Evolutionary conservation across 2,113 vertebrate genomes (phyloP).

Genomic region (Elephantulus edwardii): DNA sequence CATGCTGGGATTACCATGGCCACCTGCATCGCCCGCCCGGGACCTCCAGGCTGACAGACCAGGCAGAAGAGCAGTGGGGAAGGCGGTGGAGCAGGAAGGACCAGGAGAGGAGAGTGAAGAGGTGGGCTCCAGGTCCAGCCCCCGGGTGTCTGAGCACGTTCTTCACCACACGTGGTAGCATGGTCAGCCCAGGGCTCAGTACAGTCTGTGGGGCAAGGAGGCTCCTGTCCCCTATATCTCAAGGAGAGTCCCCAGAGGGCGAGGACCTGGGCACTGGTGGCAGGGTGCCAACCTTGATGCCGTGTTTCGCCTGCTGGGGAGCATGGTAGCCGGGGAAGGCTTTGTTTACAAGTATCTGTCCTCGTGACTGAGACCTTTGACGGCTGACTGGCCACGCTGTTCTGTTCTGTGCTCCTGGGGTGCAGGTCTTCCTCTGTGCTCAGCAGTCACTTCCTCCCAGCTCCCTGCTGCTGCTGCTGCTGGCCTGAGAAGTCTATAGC

Average conservation of each 20-base stretch:
- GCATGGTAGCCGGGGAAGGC: neutral
- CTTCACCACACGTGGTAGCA: neutral
- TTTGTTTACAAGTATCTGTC: neutral
- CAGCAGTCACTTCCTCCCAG: neutral
- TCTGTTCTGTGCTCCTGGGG: neutral
- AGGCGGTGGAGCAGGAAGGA: neutral
- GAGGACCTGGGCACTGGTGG: neutral
- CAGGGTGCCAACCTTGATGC: neutral
- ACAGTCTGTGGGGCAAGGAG: no score
- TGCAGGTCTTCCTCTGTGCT: neutral
- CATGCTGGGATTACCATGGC: neutral
- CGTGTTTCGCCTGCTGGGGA: accelerated
- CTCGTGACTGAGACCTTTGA: neutral
- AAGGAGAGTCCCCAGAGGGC: neutral
- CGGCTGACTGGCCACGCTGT: neutral
- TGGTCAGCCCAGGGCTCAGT: neutral
- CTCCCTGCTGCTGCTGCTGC: neutral
- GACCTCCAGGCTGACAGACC: neutral
- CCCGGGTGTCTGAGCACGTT: neutral
- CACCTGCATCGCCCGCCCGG: neutral
- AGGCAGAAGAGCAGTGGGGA: neutral
- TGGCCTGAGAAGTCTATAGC: neutral
- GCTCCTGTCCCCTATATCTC: neutral
- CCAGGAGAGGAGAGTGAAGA: neutral
- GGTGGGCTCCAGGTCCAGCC: neutral